A percentile compares a stretch with the other conserved stretches of the same genome.
Evolutionary conservation across 2,888 invertebrate genomes (phyloP).

Genomic region (Lepetodrilus schrolli): DNA sequence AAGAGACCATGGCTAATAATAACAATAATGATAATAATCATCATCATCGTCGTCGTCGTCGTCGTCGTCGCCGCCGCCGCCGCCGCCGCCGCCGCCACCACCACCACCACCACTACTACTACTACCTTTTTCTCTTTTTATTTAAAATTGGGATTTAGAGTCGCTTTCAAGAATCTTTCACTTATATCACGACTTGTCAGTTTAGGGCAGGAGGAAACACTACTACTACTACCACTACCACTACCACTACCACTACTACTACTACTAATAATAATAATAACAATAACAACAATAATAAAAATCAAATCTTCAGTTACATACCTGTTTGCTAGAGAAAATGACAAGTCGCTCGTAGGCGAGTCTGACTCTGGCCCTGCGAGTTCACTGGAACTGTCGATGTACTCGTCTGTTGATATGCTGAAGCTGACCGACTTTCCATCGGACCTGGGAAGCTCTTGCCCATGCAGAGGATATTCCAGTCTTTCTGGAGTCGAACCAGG

Average conservation of each 20-base stretch:
- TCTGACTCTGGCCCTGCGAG: neutral
- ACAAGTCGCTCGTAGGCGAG: too few relatives aligned
- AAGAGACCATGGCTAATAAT: too few relatives aligned
- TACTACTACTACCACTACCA: neutral
- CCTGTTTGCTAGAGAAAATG: too few relatives aligned
- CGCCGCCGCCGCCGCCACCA: neutral
- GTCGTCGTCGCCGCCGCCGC: neutral
- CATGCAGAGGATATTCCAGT: conserved; percentile 1
- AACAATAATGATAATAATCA: too few relatives aligned
- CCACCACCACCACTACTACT: neutral
- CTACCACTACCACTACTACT: neutral
- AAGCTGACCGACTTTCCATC: conserved; percentile 31
- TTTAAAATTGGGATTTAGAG: neutral
- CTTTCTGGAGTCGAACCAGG: conserved; percentile 35
- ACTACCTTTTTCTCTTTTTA: neutral
- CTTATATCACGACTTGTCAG: too few relatives aligned
- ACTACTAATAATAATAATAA: neutral
- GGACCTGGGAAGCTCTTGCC: neutral
- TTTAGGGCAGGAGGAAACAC: too few relatives aligned
- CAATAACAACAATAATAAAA: neutral
- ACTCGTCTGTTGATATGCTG: conserved; percentile 12
- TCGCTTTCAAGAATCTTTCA: too few relatives aligned
- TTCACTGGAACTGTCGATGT: neutral
- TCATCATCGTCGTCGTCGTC: neutral
- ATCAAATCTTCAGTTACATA: neutral